Conservation (phyloP, 2,113 vertebrate genomes). For the Callaeas wilsoni region DNA sequence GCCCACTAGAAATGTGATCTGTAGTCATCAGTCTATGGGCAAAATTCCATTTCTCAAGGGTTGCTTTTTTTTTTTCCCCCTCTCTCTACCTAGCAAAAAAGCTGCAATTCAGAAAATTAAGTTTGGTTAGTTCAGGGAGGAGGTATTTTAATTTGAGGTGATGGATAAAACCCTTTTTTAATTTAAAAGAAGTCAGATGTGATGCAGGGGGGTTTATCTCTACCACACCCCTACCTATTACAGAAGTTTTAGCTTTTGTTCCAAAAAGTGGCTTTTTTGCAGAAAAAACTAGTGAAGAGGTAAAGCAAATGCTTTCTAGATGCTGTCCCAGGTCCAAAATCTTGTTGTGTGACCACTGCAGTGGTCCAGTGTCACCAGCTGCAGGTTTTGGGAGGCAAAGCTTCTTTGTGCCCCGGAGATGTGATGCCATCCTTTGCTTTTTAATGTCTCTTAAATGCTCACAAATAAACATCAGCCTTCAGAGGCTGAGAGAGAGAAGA, state of each 20-base stretch:
- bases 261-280: fast-evolving
- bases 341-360: not conserved
- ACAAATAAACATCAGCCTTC: fast-evolving
- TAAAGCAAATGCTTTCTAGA: not conserved
- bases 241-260: not conserved
- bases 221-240: not conserved
- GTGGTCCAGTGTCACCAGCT: not conserved
- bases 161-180: not conserved
- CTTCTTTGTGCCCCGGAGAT: not conserved
- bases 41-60: conserved; percentile 70
- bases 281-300: not conserved
- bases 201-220: fast-evolving
- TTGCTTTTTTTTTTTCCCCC: fast-evolving
- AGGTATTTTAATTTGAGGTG: not conserved
- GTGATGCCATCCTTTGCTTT: not conserved
- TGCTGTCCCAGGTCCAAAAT: not conserved
- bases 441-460: not conserved
- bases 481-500: not conserved
- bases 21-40: conserved; percentile 68
- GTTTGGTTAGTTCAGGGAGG: conserved; percentile 22
- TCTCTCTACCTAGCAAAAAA: not conserved
- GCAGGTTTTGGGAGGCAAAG: not conserved
- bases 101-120: conserved; percentile 58
- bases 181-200: not conserved
- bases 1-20: conserved; percentile 75